Conservation (phyloP, 2,113 vertebrate genomes). For the Aphyosemion australe region DNA sequence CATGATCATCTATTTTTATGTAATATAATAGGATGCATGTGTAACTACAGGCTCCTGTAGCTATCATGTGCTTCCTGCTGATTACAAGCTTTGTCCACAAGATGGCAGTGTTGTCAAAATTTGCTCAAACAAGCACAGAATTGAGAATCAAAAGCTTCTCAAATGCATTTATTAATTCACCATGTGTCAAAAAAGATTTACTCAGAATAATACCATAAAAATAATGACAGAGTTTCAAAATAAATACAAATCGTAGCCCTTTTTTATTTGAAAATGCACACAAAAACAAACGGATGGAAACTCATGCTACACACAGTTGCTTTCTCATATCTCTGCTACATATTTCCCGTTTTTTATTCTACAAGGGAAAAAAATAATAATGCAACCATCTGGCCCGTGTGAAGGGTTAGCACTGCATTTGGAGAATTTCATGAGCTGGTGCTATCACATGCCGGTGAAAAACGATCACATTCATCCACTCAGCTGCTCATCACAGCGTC, state of each 20-base stretch:
- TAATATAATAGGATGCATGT: neutral
- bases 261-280: slow-evolving; percentile 6
- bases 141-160: slow-evolving; percentile 39
- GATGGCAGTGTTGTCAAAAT: slow-evolving; percentile 63
- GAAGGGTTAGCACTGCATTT: slow-evolving; percentile 55
- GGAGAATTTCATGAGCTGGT: slow-evolving; percentile 57
- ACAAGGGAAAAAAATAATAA: slow-evolving; percentile 25
- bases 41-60: neutral
- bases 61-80: slow-evolving; percentile 1
- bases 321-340: slow-evolving; percentile 74
- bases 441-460: slow-evolving; percentile 66
- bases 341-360: slow-evolving; percentile 46
- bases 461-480: slow-evolving; percentile 61
- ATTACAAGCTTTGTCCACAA: slow-evolving; percentile 52
- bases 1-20: neutral
- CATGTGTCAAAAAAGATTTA: slow-evolving; percentile 50
- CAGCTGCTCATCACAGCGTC: slow-evolving; percentile 47
- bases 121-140: neutral
- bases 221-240: slow-evolving; percentile 64
- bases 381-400: slow-evolving; percentile 50
- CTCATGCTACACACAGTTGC: slow-evolving; percentile 75
- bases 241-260: slow-evolving; percentile 77
- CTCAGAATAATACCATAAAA: slow-evolving; percentile 67
- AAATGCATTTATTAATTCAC: slow-evolving; percentile 70
- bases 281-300: slow-evolving; percentile 50